Base-by-base conservation (phyloP, 2,888 invertebrate genomes). In the Lepeophtheirus nordmannii region DNA sequence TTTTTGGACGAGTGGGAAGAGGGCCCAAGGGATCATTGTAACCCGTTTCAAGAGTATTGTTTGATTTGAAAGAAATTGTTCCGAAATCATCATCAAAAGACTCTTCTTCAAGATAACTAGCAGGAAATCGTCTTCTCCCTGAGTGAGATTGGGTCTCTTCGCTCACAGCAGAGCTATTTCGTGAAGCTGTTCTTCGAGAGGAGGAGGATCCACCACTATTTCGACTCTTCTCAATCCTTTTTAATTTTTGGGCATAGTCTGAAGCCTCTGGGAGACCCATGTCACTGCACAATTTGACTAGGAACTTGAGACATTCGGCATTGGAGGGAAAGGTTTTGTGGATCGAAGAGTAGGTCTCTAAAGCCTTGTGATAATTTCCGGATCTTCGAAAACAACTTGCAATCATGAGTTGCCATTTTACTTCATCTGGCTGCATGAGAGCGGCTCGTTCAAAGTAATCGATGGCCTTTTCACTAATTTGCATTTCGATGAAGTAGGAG, bases 271-370 rank as follows among this genome's bases (percentile, higher is more conserved):
- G 82, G 73, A 96, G 81, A 0, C 94, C 94, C 72, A 96, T 81
- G 74, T 93, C 92, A 41, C 85, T 86, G 73, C 89, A 87, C 62
- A 94, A 76, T 70, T 89, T 83, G n/a, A 91, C 86, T 72, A 94
- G 80, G 74, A 89, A 83, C 76, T 89, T 87, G 65, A 94, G 78
- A 77, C 96, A 96, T 74, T 93, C 92, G 1, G 89, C 82, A 75
- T 96, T 94, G 69, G 96, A 93, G 0, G 97, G 97, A 75, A 97
- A 97, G 70, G 84, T 83, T 22, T 82, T 80, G 73, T 94, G 87
- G 72, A 96, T 69, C 62, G 68, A 67, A 53, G 69, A 87, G 76
- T 91, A 93, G 0, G 87, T 81, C 10, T 84, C 80, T 22, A 92
- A 79, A 10, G 91, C 90, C 72, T 85, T 85, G 71, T 87, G 87